phyloP scores from a whole-genome alignment of 2,797 vertebrate species.

The Buphagus erythrorhynchus region DNA sequence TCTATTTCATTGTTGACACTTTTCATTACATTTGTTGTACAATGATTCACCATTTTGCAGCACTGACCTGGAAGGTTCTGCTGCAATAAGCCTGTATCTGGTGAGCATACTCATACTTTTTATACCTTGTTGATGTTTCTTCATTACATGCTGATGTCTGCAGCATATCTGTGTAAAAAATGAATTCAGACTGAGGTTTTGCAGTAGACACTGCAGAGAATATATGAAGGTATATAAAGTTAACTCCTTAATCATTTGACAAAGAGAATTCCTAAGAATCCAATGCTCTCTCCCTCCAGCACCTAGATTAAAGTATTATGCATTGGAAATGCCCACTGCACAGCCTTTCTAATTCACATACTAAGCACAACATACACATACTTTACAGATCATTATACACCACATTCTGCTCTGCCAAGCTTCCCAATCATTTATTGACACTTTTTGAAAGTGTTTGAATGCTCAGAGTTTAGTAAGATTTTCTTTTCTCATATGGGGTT shows the following conservation, averaged over 20 bases:
- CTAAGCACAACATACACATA: neutral
- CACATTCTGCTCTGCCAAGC: neutral
- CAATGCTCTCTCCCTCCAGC: neutral
- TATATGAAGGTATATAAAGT: neutral
- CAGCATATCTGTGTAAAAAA: neutral
- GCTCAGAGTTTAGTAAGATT: neutral
- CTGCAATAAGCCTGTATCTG: neutral
- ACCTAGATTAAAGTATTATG: neutral
- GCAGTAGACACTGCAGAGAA: neutral
- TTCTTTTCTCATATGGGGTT: neutral
- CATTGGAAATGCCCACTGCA: neutral
- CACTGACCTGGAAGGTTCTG: neutral
- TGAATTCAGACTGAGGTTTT: neutral
- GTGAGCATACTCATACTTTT: neutral
- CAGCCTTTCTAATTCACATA: neutral
- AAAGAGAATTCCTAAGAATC: neutral
- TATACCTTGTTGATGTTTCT: neutral
- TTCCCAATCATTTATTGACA: neutral
- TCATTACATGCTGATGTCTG: neutral
- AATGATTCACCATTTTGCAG: neutral
- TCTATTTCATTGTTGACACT: neutral
- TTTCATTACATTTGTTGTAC: neutral
- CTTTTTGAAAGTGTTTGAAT: neutral
- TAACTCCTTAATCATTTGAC: neutral
- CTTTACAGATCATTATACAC: accelerated